A percentile compares a stretch with the other conserved stretches of the same genome.
phyloP scores from a whole-genome alignment of 2,888 invertebrate genomes.

The Pristionchus exspectatus region DNA sequence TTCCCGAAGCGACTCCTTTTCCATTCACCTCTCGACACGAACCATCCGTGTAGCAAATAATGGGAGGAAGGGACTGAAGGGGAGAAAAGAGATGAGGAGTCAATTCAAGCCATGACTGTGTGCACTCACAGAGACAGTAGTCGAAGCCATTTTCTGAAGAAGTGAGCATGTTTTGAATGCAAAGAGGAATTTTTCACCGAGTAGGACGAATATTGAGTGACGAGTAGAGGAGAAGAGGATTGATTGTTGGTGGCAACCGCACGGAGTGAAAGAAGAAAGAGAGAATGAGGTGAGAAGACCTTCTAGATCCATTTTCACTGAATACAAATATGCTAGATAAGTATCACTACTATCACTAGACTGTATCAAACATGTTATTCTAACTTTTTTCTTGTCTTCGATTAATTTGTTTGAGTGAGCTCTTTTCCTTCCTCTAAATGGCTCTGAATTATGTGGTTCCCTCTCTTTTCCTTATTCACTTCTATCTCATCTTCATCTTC shows the following conservation, averaged over 20 bases:
- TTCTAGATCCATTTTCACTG: no score
- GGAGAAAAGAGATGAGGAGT: not conserved
- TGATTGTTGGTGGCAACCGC: not conserved
- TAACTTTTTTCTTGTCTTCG: not conserved
- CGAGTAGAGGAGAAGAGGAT: not conserved
- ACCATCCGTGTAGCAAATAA: slow-evolving; percentile 53
- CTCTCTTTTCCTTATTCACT: not conserved
- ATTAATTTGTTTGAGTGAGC: not conserved
- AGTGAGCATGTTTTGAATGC: not conserved
- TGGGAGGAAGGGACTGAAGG: not conserved
- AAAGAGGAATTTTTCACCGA: not conserved
- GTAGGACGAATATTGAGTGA: not conserved
- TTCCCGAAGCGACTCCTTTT: slow-evolving; percentile 22
- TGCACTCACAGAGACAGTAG: not conserved
- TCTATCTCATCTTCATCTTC: slow-evolving; percentile 21
- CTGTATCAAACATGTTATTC: not conserved
- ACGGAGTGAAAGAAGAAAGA: not conserved
- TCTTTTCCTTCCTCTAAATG: not conserved
- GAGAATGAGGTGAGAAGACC: not conserved
- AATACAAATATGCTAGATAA: not conserved
- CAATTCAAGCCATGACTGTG: no score
- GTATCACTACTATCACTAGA: no score
- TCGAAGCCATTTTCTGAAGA: not conserved
- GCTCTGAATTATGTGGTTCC: slow-evolving; percentile 1
- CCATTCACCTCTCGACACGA: not conserved